Percentiles rank a stretch among this genome's conserved stretches.
These are phyloP conservation scores for Myzus persicae DNA, from an alignment of 1,140 invertebrate species.

Conservation along the genomic window DNA sequence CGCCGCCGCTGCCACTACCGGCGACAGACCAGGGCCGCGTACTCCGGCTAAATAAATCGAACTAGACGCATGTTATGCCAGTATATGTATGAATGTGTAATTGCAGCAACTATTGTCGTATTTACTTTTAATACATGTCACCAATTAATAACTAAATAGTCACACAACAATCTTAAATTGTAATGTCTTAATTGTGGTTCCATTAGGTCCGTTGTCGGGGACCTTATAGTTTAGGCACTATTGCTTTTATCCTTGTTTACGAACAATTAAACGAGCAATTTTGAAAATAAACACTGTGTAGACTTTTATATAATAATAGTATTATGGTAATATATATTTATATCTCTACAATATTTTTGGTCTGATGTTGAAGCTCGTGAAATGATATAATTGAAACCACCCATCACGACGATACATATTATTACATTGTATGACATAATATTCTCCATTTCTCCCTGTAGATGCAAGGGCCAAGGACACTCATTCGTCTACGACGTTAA, in stretches of 20 bases:
- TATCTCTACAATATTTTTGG: not conserved
- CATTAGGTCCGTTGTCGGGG: not conserved
- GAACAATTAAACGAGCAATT: too few species aligned
- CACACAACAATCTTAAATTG: not conserved
- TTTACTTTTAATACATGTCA: not conserved
- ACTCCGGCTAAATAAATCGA: not conserved
- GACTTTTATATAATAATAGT: too few species aligned
- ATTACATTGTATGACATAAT: not conserved
- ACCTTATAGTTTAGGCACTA: not conserved
- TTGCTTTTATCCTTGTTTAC: too few species aligned
- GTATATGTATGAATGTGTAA: not conserved
- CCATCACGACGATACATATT: not conserved
- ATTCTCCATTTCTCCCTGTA: not conserved
- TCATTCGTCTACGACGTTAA: not conserved
- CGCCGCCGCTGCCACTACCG: too few species aligned
- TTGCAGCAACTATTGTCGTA: not conserved
- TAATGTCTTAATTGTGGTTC: not conserved
- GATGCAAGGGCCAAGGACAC: not conserved
- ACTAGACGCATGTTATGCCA: not conserved
- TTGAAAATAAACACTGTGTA: too few species aligned
- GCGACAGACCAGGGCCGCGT: too few species aligned
- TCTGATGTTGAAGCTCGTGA: not conserved
- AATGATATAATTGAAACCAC: not conserved
- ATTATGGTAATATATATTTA: too few species aligned
- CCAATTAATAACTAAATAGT: not conserved